phyloP scores from a whole-genome alignment of 2,113 vertebrate species.

The Otolemur garnettii region DNA sequence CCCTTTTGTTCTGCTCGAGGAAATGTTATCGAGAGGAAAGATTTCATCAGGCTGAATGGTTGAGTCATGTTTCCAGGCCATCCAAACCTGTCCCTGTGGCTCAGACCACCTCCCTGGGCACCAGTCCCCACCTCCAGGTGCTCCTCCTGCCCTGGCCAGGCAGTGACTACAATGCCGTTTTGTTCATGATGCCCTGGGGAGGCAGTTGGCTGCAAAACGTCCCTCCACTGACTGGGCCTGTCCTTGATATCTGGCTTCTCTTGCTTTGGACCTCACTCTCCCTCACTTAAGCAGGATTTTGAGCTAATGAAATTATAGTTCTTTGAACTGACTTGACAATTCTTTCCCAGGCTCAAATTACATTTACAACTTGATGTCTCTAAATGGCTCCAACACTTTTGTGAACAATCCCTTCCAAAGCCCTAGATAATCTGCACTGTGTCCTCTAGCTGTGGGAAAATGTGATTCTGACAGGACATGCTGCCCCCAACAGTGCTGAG shows the following conservation, averaged over 20 bases:
- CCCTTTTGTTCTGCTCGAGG: constrained; percentile 71
- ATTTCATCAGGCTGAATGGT: neutral
- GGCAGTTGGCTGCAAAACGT: neutral
- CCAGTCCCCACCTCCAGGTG: neutral
- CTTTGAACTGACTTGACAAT: neutral
- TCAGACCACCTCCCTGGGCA: neutral
- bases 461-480: fast-evolving
- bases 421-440: neutral
- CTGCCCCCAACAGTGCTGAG: no score
- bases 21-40: constrained; percentile 25
- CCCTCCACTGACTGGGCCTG: neutral
- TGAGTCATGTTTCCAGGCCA: neutral
- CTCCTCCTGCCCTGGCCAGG: fast-evolving
- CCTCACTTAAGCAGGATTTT: neutral
- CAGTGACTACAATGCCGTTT: neutral
- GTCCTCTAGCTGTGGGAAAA: neutral
- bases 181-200: neutral
- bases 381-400: neutral
- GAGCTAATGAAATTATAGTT: neutral
- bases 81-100: fast-evolving
- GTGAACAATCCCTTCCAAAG: neutral
- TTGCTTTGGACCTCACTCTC: neutral
- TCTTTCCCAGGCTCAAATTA: neutral
- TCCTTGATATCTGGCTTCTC: neutral
- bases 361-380: neutral